Conservation (phyloP, 2,888 invertebrate species). For the Drosophila nr. perissopoda region DNA sequence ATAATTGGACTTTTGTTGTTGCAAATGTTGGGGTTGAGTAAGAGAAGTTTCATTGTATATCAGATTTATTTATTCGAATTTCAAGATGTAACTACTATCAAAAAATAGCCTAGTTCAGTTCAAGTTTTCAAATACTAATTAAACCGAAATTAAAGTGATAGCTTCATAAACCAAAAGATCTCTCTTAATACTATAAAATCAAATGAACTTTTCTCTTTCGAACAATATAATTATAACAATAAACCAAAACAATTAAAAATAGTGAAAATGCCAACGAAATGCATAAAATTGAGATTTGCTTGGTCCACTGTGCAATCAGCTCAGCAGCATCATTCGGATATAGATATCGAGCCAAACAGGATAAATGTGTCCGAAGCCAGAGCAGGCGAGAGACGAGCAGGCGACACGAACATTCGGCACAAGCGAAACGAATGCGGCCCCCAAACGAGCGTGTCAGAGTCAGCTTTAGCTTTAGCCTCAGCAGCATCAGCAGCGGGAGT, state of each 20-base stretch:
- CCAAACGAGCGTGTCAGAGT: neutral
- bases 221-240: neutral
- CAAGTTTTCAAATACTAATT: neutral
- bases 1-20: neutral
- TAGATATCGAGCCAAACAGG: constrained; percentile 51
- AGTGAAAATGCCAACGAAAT: neutral
- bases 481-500: constrained; percentile 31
- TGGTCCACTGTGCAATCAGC: constrained; percentile 52
- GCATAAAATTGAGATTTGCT: neutral
- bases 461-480: constrained; percentile 13
- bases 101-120: neutral
- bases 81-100: neutral
- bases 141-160: neutral
- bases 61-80: neutral
- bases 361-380: constrained; percentile 60
- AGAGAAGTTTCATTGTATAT: neutral
- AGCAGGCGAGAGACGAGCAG: constrained; percentile 47
- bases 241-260: neutral
- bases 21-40: neutral
- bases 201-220: neutral
- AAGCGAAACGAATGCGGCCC: neutral
- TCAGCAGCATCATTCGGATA: constrained; percentile 48
- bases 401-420: constrained; percentile 33
- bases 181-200: neutral
- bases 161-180: neutral